Conservation (phyloP, 2,797 vertebrate species). For the Chanos chanos region DNA sequence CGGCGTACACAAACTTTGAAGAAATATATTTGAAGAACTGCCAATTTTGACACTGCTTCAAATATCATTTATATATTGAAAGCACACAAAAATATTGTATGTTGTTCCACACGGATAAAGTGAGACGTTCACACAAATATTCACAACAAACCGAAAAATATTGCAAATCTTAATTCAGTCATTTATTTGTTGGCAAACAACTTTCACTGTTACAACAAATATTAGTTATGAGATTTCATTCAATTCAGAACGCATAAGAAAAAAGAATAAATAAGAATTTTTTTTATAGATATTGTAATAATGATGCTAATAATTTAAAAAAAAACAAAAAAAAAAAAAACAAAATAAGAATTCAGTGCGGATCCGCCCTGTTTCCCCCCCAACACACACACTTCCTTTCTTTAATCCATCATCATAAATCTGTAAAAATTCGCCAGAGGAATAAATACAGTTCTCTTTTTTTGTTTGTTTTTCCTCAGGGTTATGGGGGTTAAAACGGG, state of each 20-base stretch:
- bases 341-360: slow-evolving; percentile 74
- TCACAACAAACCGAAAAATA: slow-evolving; percentile 42
- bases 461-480: slow-evolving; percentile 56
- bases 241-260: slow-evolving; percentile 97
- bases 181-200: slow-evolving; percentile 99
- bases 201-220: slow-evolving; percentile 99
- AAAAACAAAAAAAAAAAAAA: slow-evolving; percentile 74
- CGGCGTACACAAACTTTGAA: too few relatives aligned
- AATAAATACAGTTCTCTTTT: too few relatives aligned
- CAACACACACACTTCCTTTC: too few relatives aligned
- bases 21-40: slow-evolving; percentile 2
- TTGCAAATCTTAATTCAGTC: slow-evolving; percentile 93
- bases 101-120: slow-evolving; percentile 27
- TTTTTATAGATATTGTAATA: slow-evolving; percentile 75
- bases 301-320: slow-evolving; percentile 73
- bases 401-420: slow-evolving; percentile 52
- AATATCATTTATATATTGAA: background rate
- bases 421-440: slow-evolving; percentile 72
- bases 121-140: slow-evolving; percentile 49
- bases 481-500: slow-evolving; percentile 51
- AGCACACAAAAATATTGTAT: background rate
- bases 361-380: slow-evolving; percentile 36
- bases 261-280: slow-evolving; percentile 91
- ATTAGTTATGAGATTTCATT: slow-evolving; percentile 99
- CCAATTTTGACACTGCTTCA: background rate